Evolutionary conservation across 2,113 vertebrate species (phyloP).

Genomic region (Columba janthina): DNA sequence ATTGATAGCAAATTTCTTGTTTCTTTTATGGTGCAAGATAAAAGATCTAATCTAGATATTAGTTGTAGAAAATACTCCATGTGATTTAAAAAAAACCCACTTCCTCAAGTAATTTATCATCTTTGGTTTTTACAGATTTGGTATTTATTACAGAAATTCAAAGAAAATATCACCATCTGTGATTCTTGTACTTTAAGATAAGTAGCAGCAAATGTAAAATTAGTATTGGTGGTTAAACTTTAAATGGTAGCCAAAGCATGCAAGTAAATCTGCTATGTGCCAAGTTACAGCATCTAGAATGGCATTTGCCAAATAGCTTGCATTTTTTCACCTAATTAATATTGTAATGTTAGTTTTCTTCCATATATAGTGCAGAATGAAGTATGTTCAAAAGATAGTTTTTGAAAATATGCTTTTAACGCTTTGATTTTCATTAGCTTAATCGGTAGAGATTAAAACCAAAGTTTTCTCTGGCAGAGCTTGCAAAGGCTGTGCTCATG

Average conservation of each 20-base stretch:
- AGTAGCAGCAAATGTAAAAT: not conserved
- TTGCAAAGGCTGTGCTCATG: not conserved
- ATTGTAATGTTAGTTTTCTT: not conserved
- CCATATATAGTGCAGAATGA: not conserved
- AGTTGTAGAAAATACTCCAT: not conserved
- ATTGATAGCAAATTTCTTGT: not conserved
- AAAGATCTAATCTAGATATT: not conserved
- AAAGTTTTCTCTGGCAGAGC: not conserved
- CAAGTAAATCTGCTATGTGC: not conserved
- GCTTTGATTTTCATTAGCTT: conserved; percentile 18
- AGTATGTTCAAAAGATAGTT: not conserved
- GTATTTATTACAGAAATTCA: not conserved
- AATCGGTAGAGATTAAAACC: not conserved
- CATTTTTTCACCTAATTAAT: not conserved
- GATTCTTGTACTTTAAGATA: not conserved
- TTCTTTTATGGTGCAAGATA: not conserved
- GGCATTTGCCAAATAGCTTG: not conserved
- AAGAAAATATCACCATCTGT: not conserved
- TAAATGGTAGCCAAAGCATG: not conserved
- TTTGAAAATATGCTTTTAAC: not conserved
- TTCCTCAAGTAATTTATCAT: not conserved
- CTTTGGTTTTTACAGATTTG: not conserved
- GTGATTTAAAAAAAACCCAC: not conserved
- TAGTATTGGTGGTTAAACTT: not conserved
- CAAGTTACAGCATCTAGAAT: not conserved